Evolutionary conservation across 2,888 invertebrate genomes (phyloP).

Genomic region (Tachystola acroxantha): DNA sequence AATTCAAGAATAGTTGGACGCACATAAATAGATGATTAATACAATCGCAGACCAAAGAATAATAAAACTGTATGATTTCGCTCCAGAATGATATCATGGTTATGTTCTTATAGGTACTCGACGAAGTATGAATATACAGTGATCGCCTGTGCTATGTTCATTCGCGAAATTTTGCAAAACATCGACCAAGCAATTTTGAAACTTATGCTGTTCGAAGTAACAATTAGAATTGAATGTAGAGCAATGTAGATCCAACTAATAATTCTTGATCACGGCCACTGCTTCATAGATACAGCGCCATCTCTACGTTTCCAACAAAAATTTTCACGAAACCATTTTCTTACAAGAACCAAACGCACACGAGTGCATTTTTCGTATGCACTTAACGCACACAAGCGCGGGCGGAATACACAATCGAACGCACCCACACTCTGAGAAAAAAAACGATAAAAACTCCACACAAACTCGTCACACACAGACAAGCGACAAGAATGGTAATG

Average conservation of each 20-base stretch:
- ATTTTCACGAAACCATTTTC: slow-evolving; percentile 75
- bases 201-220: not conserved
- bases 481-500: not conserved
- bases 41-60: too few species aligned
- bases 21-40: too few species aligned
- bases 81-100: too few species aligned
- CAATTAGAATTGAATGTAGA: too few species aligned
- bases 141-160: too few species aligned
- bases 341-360: slow-evolving; percentile 67
- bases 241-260: not conserved
- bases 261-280: slow-evolving; percentile 5
- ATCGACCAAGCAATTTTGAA: not conserved
- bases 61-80: too few species aligned
- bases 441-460: slow-evolving; percentile 74
- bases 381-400: slow-evolving; percentile 33
- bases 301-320: slow-evolving; percentile 69
- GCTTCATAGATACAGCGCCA: slow-evolving; percentile 49
- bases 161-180: not conserved
- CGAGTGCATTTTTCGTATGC: slow-evolving; percentile 29
- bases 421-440: slow-evolving; percentile 72
- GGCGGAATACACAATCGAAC: slow-evolving; percentile 59
- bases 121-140: too few species aligned
- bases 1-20: too few species aligned
- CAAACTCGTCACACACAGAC: slow-evolving; percentile 29
- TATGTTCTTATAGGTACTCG: too few species aligned